Conservation (phyloP, 2,888 invertebrate species). For the Coelopa pilipes region DNA sequence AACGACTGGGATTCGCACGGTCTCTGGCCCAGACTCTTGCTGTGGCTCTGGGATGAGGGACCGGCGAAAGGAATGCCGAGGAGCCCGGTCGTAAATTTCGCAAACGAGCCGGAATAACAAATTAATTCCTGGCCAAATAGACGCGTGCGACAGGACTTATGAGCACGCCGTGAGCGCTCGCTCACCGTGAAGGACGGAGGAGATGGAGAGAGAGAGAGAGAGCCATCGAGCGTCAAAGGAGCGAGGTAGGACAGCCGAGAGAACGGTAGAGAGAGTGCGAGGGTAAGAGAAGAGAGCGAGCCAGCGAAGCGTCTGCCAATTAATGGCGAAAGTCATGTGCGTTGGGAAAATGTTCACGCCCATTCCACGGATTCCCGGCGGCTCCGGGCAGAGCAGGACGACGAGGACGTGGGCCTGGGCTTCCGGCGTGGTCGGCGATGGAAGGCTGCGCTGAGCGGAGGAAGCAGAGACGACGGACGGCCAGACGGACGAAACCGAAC, state of each 20-base stretch:
- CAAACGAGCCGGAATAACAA: slow-evolving; percentile 23
- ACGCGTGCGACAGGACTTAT: slow-evolving; percentile 8
- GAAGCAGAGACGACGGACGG: not conserved
- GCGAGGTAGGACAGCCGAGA: not conserved
- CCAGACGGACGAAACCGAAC: no score
- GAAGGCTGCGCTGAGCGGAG: not conserved
- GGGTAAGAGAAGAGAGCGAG: not conserved
- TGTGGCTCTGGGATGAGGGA: not conserved
- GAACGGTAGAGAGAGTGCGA: not conserved
- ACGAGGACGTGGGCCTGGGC: no score
- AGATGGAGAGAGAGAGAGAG: not conserved
- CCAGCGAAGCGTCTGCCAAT: no score
- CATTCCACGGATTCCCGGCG: no score
- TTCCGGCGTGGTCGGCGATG: no score
- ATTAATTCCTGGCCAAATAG: slow-evolving; percentile 23
- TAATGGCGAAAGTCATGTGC: slow-evolving; percentile 10
- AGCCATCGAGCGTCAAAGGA: not conserved
- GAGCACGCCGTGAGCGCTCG: not conserved
- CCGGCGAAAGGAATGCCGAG: slow-evolving; percentile 3
- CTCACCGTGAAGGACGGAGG: not conserved
- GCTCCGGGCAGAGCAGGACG: no score
- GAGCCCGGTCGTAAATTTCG: slow-evolving; percentile 15
- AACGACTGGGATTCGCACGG: no score
- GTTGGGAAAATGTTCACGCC: not conserved
- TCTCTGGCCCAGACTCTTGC: no score